Evolutionary conservation across 1,140 invertebrate genomes (phyloP).

Genomic region (Drosophila teissieri): DNA sequence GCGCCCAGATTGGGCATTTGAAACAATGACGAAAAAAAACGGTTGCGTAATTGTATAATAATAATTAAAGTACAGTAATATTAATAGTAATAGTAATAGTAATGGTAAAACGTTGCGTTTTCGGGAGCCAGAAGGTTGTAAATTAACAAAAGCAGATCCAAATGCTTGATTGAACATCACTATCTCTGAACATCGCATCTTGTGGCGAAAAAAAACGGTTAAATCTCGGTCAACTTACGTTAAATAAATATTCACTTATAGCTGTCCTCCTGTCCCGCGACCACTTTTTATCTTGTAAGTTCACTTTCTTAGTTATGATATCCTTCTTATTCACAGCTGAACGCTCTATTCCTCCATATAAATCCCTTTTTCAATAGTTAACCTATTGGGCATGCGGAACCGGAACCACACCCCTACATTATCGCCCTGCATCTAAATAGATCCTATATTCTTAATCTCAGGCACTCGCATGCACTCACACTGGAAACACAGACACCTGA

Average conservation of each 20-base stretch:
- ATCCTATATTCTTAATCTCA: not conserved
- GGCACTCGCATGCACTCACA: slow-evolving; percentile 5
- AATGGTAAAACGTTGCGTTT: slow-evolving; percentile 44
- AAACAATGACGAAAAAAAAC: slow-evolving; percentile 14
- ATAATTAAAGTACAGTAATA: slow-evolving; percentile 28
- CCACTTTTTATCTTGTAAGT: not conserved
- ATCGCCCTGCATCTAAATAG: not conserved
- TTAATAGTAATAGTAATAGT: slow-evolving; percentile 31
- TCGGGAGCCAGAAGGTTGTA: slow-evolving; percentile 26
- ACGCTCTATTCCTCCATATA: not conserved
- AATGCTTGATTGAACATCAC: slow-evolving; percentile 32
- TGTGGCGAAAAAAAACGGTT: slow-evolving; percentile 9
- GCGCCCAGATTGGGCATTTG: not conserved
- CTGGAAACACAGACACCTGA: not conserved
- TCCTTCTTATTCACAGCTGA: slow-evolving; percentile 19
- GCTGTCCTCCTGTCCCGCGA: not conserved
- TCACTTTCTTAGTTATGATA: not conserved
- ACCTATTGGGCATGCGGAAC: not conserved
- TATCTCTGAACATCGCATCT: not conserved
- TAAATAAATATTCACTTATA: slow-evolving; percentile 32
- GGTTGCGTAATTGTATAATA: slow-evolving; percentile 2
- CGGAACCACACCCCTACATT: too few species aligned
- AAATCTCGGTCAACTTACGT: slow-evolving; percentile 3
- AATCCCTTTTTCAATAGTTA: not conserved
- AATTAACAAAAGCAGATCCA: slow-evolving; percentile 39